Evolutionary conservation across 2,888 invertebrate species (phyloP).

Genomic region (Leptinotarsa haldemani): DNA sequence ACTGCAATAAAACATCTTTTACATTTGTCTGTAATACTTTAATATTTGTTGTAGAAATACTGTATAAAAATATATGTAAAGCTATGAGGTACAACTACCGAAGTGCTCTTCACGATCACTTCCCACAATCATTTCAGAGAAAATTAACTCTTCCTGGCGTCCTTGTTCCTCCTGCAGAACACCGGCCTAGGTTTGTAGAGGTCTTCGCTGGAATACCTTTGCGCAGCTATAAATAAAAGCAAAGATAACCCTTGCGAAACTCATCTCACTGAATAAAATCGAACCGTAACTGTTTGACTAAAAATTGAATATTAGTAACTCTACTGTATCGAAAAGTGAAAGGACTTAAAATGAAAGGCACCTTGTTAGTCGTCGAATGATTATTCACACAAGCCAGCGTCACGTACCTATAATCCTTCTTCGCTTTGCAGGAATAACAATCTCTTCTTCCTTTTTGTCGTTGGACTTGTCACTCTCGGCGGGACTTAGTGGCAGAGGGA

Average conservation of each 20-base stretch:
- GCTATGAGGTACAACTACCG: background rate
- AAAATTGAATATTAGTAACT: too few species aligned
- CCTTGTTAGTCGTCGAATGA: background rate
- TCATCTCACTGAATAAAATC: background rate
- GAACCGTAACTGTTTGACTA: background rate
- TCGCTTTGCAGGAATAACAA: conserved; percentile 41
- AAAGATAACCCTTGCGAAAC: background rate
- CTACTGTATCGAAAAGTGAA: too few species aligned
- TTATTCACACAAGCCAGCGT: background rate
- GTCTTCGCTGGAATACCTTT: conserved; percentile 77
- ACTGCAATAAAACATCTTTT: background rate
- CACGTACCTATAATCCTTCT: conserved; percentile 40
- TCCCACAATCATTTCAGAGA: background rate
- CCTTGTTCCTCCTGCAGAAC: conserved; percentile 67
- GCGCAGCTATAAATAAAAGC: conserved; percentile 52
- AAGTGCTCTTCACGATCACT: background rate
- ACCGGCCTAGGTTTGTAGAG: conserved; percentile 77
- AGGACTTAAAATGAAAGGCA: background rate
- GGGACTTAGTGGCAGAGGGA: conserved; percentile 60
- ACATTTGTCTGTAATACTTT: background rate
- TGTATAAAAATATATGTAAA: conserved; percentile 8
- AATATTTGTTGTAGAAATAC: conserved; percentile 3
- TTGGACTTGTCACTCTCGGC: conserved; percentile 60
- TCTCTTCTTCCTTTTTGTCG: conserved; percentile 51
- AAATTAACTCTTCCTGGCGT: conserved; percentile 14